phyloP scores from a whole-genome alignment of 2,888 invertebrate species.

The Acrobasis consociella region DNA sequence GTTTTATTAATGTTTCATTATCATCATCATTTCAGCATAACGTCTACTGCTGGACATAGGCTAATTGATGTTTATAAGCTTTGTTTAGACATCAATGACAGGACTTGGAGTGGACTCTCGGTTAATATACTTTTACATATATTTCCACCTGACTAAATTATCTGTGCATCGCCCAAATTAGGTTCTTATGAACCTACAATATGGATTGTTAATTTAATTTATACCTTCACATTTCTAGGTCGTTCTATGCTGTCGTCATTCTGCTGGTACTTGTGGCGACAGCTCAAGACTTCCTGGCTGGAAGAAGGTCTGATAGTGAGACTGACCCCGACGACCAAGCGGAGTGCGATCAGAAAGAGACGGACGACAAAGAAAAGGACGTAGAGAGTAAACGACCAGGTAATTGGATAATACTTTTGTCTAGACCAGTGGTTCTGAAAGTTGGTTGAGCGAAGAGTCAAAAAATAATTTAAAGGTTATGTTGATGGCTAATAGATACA shows the following conservation, averaged over 20 bases:
- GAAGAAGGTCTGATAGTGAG: conserved; percentile 39
- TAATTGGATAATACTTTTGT: conserved; percentile 9
- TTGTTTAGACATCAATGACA: no score
- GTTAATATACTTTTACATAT: no score
- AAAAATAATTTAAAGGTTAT: no score
- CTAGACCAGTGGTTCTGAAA: background rate
- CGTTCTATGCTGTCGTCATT: conserved; percentile 66
- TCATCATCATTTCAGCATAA: no score
- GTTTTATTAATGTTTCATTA: no score
- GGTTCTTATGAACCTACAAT: no score
- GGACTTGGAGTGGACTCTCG: no score
- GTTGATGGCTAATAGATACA: no score
- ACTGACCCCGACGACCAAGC: background rate
- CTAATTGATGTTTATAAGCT: no score
- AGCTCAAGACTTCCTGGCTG: conserved; percentile 64
- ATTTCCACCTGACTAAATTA: no score
- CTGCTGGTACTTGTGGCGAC: conserved; percentile 72
- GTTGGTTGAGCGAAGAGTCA: background rate
- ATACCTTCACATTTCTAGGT: conserved; percentile 50
- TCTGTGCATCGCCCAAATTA: no score
- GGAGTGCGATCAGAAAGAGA: background rate
- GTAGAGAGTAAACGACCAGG: conserved; percentile 43
- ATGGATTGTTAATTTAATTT: background rate
- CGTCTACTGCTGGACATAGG: no score
- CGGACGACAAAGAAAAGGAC: conserved; percentile 38